Evolutionary conservation across 1,140 invertebrate species (phyloP), one percentile per base, ranked within the genome.

Genomic region (Coenobita brevimanus): DNA sequence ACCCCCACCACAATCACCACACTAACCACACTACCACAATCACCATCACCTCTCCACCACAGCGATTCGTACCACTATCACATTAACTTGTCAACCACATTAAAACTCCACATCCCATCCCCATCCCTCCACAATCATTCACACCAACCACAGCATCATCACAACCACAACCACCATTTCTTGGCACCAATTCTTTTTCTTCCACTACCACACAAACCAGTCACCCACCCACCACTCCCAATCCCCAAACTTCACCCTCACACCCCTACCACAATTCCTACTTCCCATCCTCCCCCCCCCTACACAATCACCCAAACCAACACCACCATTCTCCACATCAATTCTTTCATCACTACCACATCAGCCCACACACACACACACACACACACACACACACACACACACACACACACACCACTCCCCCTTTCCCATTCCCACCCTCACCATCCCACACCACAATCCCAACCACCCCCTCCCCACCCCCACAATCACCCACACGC

Each of bases 331-430:
- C 67, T 71, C 67, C 27, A 10, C 27, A 10, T 71, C 67, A 15
- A 10, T 71, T 27, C 27, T 27, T 71, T 27, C 27, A 10, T 71
- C 67, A 15, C 67, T 71, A 10, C 27, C 67, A 15, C 67, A 15
- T 27, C 27, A 10, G 10, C 67, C 27, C 67, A 15, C 67, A 15
- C 67, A 15, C 67, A 71, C 67, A 15, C 67, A 71, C 67, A 71
- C 67, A 15, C 67, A 71, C 67, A 71, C 67, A 71, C 67, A 71
- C 67, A 71, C 67, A 71, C 67, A 71, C 67, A 15, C 27, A 15
- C 67, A 15, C 27, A 13, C 13, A 15, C 30, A n/a, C 10, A 17
- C 30, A 13, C 27, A 10, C 27, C 67, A n/a, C 67, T 71, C 27
- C 27, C 27, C 30, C 67, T 30, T 27, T 71, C 67, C 27, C 67